Conservation (phyloP, 2,113 vertebrate genomes). For the Menidia beryllina region DNA sequence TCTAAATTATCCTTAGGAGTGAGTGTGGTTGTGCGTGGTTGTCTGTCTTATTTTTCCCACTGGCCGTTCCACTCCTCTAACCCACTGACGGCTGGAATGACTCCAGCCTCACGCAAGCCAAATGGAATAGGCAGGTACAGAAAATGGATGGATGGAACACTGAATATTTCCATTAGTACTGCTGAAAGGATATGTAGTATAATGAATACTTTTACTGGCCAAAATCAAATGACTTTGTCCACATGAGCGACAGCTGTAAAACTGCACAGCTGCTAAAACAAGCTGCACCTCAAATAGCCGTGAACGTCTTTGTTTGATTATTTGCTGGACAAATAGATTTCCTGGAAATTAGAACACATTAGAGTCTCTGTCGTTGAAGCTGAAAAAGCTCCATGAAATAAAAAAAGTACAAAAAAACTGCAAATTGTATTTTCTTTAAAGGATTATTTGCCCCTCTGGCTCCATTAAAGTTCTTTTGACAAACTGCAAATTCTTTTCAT, state of each 20-base stretch:
- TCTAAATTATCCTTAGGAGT: too few species aligned
- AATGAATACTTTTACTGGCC: neutral
- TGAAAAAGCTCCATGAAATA: neutral
- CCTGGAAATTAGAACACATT: neutral
- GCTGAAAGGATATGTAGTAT: neutral
- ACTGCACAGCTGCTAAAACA: neutral
- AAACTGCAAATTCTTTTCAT: neutral
- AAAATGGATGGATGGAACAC: too few species aligned
- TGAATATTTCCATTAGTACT: neutral
- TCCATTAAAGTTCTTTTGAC: slow-evolving; percentile 4
- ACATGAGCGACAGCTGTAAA: neutral
- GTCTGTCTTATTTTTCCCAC: too few species aligned
- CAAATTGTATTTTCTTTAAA: neutral
- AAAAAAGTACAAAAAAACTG: slow-evolving; percentile 9
- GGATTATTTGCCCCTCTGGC: slow-evolving; percentile 12
- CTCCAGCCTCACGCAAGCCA: neutral
- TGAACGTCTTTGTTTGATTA: neutral
- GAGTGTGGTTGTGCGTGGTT: too few species aligned
- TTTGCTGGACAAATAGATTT: neutral
- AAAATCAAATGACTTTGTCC: neutral
- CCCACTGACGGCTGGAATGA: too few species aligned
- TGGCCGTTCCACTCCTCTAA: too few species aligned
- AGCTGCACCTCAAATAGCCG: neutral
- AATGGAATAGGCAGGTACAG: too few species aligned
- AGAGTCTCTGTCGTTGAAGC: neutral